Percentiles rank a stretch among this genome's conserved stretches.
Evolutionary conservation across 92 coral and sea anemone species (phyloP).

Genomic region (Zoanthus sociatus): DNA sequence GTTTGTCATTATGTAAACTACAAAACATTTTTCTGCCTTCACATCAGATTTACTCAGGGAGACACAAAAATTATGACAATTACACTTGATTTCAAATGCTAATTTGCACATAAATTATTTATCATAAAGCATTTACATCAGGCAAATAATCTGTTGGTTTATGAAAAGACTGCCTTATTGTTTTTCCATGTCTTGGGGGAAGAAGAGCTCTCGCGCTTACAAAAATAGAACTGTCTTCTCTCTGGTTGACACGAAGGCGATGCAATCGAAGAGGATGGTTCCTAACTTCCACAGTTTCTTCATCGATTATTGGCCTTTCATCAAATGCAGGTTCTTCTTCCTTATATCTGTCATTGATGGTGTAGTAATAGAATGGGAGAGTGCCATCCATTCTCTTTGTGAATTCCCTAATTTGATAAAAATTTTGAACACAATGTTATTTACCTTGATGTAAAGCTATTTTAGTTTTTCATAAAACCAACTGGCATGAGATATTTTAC

Average conservation of each 20-base stretch:
- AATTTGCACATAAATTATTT: not conserved
- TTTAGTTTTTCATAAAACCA: too few relatives aligned
- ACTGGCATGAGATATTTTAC: too few relatives aligned
- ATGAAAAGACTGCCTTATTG: conserved; percentile 37
- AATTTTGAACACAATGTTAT: too few relatives aligned
- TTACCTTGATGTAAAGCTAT: too few relatives aligned
- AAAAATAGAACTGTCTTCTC: conserved; percentile 53
- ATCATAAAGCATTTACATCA: not conserved
- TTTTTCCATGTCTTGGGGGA: conserved; percentile 35
- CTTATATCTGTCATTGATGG: conserved; percentile 10
- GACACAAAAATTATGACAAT: not conserved
- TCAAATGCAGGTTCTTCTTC: conserved; percentile 48
- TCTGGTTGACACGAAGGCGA: conserved; percentile 36
- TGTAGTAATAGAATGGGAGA: conserved; percentile 17
- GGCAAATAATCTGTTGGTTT: conserved; percentile 48
- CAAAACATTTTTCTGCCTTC: not conserved
- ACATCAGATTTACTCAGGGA: not conserved
- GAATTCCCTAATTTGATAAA: not conserved
- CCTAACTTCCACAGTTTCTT: not conserved
- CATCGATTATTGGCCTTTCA: conserved; percentile 35
- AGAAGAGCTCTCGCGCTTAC: conserved; percentile 36
- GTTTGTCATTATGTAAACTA: not conserved
- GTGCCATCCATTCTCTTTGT: conserved; percentile 7
- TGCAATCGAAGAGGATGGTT: conserved; percentile 29
- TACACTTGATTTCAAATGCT: not conserved